Base-by-base conservation (phyloP, 1,140 invertebrate genomes). In the Tetramorium simillimum region DNA sequence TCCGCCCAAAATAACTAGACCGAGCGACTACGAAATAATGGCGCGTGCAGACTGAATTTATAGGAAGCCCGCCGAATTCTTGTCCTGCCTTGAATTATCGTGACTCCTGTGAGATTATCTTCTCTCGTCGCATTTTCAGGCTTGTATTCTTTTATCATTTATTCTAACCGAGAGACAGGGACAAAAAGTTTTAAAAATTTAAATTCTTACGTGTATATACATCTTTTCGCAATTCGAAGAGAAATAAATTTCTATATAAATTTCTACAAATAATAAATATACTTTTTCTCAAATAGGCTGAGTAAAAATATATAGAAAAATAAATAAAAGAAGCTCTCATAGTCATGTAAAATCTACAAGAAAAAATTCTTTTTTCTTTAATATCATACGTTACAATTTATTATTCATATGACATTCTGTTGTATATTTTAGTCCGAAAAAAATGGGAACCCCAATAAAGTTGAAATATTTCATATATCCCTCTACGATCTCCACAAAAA, bases 1-100 rank as follows among this genome's bases (percentile, higher is more conserved):
- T 88, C 81, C 80, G 76, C 63, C 65, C 69, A 65, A 88, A 69
- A 87, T 78, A 81, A 88, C 86, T 76, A 67, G 33, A 67, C 24
- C 69, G 56, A 56, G n/a, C 43, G 37, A 3, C 21, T 53, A 37
- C 67, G 40, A 86, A 81, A 77, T 70, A 84, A 89, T 67, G 43
- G 80, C 43, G 5, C 49, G 46, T 75, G 10, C n/a, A 56, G 60
- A 77, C 78, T 1, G 28, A 77, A 89, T 82, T 89, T 82, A 82
- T 72, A 37, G 28, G 3, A 37, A 89, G 51, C 73, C 65, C 46
- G 53, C 60, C 24, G 56, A 70, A 77, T 86, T 37, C 28, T 37
- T 14, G 37, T 60, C 5, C 5, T 58, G 56, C 58, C 24, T 58
- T 40, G 28, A 70, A 77, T 80, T 37, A 37, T 46, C 21, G 7